These are phyloP conservation scores for Typhlichthys eigenmanni DNA, from an alignment of 2,797 vertebrate genomes.

Conservation along the genomic window DNA sequence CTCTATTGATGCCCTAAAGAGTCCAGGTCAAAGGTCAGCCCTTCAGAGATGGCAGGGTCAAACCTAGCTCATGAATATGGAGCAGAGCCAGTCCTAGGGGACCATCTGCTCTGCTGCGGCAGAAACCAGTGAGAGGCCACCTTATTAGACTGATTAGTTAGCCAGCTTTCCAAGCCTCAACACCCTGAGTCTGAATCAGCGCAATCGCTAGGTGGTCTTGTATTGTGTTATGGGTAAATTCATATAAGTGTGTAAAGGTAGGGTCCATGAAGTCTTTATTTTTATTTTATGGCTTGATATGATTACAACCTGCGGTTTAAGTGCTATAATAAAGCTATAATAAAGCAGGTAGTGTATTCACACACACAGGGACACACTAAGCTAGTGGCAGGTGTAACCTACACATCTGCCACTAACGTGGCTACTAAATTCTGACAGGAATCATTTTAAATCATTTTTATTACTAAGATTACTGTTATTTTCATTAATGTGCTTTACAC, in stretches of 20 bases:
- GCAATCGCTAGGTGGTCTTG: constrained; percentile 30
- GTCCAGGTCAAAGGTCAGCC: constrained; percentile 67
- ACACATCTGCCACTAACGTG: background rate
- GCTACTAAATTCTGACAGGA: too few relatives aligned
- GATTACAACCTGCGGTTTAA: too few relatives aligned
- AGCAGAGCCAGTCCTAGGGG: constrained; percentile 42
- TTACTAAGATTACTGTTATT: too few relatives aligned
- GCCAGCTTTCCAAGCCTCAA: constrained; percentile 59
- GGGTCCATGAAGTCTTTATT: too few relatives aligned
- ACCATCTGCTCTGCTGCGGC: constrained; percentile 71
- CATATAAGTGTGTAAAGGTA: too few relatives aligned
- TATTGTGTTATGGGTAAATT: background rate
- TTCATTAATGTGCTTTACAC: too few relatives aligned
- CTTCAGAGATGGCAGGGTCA: constrained; percentile 65
- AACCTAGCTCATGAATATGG: constrained; percentile 74
- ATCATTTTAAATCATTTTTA: too few relatives aligned
- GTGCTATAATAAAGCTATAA: too few relatives aligned
- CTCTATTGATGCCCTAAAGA: constrained; percentile 66
- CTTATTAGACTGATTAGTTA: constrained; percentile 63
- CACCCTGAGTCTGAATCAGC: constrained; percentile 8
- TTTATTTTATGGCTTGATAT: too few relatives aligned
- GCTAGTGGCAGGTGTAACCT: background rate
- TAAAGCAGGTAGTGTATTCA: too few relatives aligned
- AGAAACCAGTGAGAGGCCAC: constrained; percentile 51
- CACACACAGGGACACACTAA: too few relatives aligned